Percentiles rank a stretch among this genome's conserved stretches.
Evolutionary conservation across 2,797 vertebrate species (phyloP).

Genomic region (Enteromius paludinosus): DNA sequence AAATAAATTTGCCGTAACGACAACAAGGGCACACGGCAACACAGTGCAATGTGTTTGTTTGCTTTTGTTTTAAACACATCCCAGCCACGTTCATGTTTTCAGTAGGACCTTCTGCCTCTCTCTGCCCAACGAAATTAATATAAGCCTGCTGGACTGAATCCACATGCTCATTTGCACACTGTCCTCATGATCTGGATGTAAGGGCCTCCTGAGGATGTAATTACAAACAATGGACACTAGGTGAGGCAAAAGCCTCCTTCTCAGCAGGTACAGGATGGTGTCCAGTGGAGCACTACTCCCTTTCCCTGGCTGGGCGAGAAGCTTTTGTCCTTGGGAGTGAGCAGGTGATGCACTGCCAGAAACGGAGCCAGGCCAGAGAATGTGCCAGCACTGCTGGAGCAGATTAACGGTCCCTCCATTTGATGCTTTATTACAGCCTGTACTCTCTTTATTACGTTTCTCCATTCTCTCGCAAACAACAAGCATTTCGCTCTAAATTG

Average conservation of each 20-base stretch:
- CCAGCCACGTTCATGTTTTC: constrained; percentile 27
- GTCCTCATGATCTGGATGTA: constrained; percentile 26
- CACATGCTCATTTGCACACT: constrained; percentile 33
- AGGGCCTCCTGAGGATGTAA: constrained; percentile 33
- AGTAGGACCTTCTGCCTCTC: constrained; percentile 29
- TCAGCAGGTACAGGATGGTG: constrained; percentile 29
- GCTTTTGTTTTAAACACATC: background rate
- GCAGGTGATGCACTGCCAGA: constrained; percentile 51
- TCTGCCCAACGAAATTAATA: constrained; percentile 46
- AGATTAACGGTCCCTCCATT: constrained; percentile 55
- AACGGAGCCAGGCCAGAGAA: constrained; percentile 37
- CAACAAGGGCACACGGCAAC: constrained; percentile 69
- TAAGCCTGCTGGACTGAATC: constrained; percentile 36
- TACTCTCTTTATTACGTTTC: constrained; percentile 57
- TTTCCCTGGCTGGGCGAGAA: constrained; percentile 27
- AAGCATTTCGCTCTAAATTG: constrained; percentile 48
- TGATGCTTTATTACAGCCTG: constrained; percentile 58
- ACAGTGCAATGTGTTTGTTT: constrained; percentile 19
- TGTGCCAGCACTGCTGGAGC: constrained; percentile 29
- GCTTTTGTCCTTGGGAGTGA: constrained; percentile 55
- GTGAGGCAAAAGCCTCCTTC: constrained; percentile 68
- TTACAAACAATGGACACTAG: constrained; percentile 68
- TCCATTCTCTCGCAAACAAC: constrained; percentile 52
- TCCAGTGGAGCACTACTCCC: constrained; percentile 25
- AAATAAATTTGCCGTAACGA: constrained; percentile 75